Base-by-base conservation (phyloP, 2,113 vertebrate species). In the Dinomys branickii region DNA sequence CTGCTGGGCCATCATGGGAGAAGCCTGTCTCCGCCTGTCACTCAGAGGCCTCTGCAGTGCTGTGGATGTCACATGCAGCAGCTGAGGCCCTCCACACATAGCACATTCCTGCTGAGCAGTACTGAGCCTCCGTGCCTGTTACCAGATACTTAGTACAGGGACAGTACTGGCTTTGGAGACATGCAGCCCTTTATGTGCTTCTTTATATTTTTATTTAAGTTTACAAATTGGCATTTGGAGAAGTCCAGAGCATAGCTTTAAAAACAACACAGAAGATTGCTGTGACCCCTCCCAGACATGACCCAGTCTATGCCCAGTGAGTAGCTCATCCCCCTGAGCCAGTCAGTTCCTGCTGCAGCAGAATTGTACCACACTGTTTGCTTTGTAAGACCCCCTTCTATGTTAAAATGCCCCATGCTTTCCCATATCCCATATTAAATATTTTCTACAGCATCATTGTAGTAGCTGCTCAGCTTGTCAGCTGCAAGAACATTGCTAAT, bases 271-370 rank as follows among this genome's bases (percentile, higher is more conserved):
- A 69, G 20, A 73, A 8, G 12, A 19, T 3, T 5, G 7, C 0
- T 1, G 47, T 20, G 6, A 17, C 4, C 8, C 47, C 24, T 12
- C 24, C 30, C 35, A 5, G 73, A 44, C 8, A 3, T 20, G 56
- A 47, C 1, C 3, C 26, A 0, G 33, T 11, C 0, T 22, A 1
- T 24, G 13, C 3, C 38, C 41, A 1, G 5, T 2, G 9, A 9
- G 8, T 5, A 2, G 0, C 16, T 13, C 3, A 4, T 52, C 28
- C 30, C 35, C 47, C 28, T 10, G 9, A 30, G 44, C 73, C 13
- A 16, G 73, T 28, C 16, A 10, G 7, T 54, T 13, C 26, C 38
- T 35, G 35, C 63, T n/a, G 50, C 28, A 7, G 3, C 0, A 63
- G 17, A 14, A 0, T 1, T 35, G 2, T 28, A 1, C 4, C 4